Evolutionary conservation across 2,888 invertebrate genomes (phyloP), one percentile per base, ranked within the genome.

Genomic region (Macaria notata): DNA sequence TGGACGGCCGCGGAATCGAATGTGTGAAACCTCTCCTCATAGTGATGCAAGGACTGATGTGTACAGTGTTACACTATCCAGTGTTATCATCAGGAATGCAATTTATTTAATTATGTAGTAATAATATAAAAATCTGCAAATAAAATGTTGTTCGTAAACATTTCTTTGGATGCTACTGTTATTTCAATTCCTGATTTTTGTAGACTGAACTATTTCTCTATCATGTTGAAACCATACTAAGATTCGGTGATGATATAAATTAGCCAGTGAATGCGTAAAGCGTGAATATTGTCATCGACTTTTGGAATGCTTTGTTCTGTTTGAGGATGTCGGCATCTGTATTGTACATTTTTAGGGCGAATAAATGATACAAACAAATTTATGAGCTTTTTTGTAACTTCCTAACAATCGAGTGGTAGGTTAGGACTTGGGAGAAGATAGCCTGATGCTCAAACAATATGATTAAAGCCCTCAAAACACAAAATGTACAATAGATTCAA

Each of bases 61-160:
- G 83, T 86, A 79, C 76, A 81, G 81, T 88, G 82, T 81, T 84
- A 85, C 86, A 87, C 83, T 77, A 74, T 79, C 78, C 80, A 81
- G 84, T 87, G 79, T 77, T 57, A 78, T 84, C 88, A 88, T 83
- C 86, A 84, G 84, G 84, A 87, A 88, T 86, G 86, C 90, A 87
- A 88, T 89, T 87, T 88, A 89, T 90, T 91, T 90, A 90, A 89
- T 88, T 87, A 90, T 89, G 89, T 91, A 91, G 89, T 88, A 83
- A 36, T 84, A 84, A 81, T 75, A 63, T 67, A 65, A 79, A 84
- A 83, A 84, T 83, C 84, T 83, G 85, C 81, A 86, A 89, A 89
- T 89, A 89, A 91, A 90, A 88, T 82, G 83, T 87, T 89, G 84
- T 86, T 84, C 76, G 86, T 85, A 84, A 86, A 85, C 82, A 83